These are phyloP conservation scores for Rhopilema esculentum DNA, from an alignment of 30 jellyfish, hydroid and myxozoan genomes.

Conservation along the genomic window DNA sequence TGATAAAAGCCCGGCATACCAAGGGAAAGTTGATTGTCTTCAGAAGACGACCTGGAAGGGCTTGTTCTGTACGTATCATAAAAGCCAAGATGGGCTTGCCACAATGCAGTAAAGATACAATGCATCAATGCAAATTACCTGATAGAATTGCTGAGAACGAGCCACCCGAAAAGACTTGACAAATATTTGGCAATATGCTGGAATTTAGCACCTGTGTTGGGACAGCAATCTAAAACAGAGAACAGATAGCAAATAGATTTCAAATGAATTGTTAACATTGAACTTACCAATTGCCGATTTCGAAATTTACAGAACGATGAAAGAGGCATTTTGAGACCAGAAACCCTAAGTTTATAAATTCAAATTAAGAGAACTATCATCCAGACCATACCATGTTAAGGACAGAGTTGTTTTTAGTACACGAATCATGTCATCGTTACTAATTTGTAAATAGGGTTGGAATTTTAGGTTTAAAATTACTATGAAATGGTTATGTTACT, in stretches of 20 bases:
- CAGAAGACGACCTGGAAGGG: too few species aligned
- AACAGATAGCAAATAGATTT: neutral
- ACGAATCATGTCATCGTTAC: too few species aligned
- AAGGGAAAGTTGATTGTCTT: too few species aligned
- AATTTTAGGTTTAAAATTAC: too few species aligned
- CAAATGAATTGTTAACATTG: neutral
- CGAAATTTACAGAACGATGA: neutral
- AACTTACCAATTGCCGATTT: neutral
- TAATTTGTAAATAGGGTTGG: too few species aligned
- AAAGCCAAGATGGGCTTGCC: neutral
- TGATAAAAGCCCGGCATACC: too few species aligned
- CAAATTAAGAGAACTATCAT: neutral
- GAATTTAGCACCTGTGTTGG: conserved; percentile 12
- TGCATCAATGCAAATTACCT: conserved; percentile 2
- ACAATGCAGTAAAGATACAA: neutral
- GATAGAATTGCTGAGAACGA: conserved; percentile 38
- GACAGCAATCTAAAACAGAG: conserved; percentile 23
- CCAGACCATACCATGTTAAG: too few species aligned
- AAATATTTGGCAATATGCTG: neutral
- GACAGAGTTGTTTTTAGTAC: too few species aligned
- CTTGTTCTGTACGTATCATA: neutral
- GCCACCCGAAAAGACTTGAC: conserved; percentile 63
- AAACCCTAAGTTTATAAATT: neutral
- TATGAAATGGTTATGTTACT: too few species aligned
- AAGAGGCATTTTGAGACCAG: neutral